Base-by-base conservation (phyloP, 2,113 vertebrate genomes). In the Ammodytes marinus region DNA sequence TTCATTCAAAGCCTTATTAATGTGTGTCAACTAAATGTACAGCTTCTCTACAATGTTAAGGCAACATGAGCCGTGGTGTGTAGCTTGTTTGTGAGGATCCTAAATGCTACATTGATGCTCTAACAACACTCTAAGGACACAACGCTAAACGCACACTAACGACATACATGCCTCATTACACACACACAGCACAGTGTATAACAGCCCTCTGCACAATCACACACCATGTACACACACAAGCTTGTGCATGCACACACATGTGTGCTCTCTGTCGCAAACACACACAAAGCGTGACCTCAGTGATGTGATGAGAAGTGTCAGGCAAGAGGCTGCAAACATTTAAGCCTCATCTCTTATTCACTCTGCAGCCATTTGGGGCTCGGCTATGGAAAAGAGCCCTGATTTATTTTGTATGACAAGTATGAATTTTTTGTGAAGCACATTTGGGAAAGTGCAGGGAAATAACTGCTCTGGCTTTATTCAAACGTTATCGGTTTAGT, bases 351-450 rank as follows among this genome's bases (percentile, higher is more conserved):
- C 79, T 92, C 92, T 92, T 92, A 95, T 96, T 96, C 95, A 93
- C 92, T 94, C 92, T 89, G 85, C 91, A 93, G 92, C 68, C 74
- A 88, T 94, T 95, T 96, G 94, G 90, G 89, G 89, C 89, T 88
- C 77, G 75, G 88, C 94, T 88, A 89, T 59, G 80, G 87, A 91
- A 95, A 94, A 92, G 82, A 88, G 81, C 74, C 70, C 78, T 95
- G 91, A 96, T 96, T 95, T 95, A 95, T 96, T 97, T 96, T 95
- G 94, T 93, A 95, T 95, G 95, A 94, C 93, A 96, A 95, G 89
- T 93, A 94, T 90, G 94, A 95, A 95, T 96, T 95, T 95, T 94
- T 96, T 95, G 87, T 91, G 86, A 93, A 92, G 88, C 85, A 79
- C 66, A 78, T 91, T 92, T 84, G 79, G 80, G 79, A 74, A 86